Conservation (phyloP, 2,113 vertebrate genomes). For the Vidua chalybeata region DNA sequence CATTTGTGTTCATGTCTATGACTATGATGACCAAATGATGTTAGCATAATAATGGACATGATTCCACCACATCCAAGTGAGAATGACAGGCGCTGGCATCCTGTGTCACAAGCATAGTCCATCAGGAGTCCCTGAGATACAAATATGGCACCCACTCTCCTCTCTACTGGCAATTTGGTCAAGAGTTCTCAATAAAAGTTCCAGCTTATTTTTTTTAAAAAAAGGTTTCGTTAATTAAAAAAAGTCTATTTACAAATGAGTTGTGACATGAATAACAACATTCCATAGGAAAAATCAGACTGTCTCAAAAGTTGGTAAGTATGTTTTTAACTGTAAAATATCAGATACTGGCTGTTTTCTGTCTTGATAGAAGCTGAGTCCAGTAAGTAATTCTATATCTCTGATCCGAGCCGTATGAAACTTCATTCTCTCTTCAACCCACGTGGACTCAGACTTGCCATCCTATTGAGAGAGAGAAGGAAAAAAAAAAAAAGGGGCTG, state of each 20-base stretch:
- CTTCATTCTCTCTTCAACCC: constrained; percentile 85
- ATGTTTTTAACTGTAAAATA: constrained; percentile 90
- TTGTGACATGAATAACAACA: neutral
- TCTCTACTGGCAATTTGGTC: constrained; percentile 52
- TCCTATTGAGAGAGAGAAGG: constrained; percentile 36
- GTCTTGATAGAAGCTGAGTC: constrained; percentile 94
- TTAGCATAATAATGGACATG: neutral
- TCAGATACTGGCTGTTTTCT: constrained; percentile 83
- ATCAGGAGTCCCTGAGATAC: constrained; percentile 72
- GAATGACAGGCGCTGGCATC: constrained; percentile 6
- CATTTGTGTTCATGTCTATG: neutral
- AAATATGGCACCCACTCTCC: constrained; percentile 52
- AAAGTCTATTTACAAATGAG: constrained; percentile 38
- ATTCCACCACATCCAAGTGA: constrained; percentile 16
- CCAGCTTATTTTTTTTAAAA: constrained; percentile 5
- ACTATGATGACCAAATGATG: neutral
- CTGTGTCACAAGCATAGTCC: neutral
- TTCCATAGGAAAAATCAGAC: constrained; percentile 48
- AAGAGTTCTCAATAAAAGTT: constrained; percentile 34
- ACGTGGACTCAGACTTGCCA: constrained; percentile 65
- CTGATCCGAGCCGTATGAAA: constrained; percentile 85
- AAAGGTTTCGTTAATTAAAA: constrained; percentile 14
- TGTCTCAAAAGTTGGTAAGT: constrained; percentile 73
- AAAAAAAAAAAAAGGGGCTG: neutral
- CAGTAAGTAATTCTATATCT: constrained; percentile 91